Evolutionary conservation across 2,113 vertebrate species (phyloP).

Genomic region (Electrona antarctica): DNA sequence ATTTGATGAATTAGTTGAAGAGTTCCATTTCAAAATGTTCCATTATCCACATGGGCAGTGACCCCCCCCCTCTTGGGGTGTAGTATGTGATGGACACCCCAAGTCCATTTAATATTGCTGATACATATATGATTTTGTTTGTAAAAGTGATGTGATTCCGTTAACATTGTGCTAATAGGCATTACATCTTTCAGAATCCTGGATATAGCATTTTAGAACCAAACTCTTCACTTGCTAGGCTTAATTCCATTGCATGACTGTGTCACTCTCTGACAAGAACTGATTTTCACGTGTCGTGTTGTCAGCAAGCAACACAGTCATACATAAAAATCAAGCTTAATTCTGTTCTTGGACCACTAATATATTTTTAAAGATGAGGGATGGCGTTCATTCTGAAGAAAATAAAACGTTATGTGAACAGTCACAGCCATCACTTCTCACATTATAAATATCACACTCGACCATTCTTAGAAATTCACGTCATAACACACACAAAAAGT

Average conservation of each 20-base stretch:
- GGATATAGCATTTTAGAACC: no score
- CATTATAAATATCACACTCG: neutral
- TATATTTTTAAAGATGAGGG: neutral
- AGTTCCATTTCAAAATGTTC: conserved; percentile 16
- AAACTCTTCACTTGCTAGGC: no score
- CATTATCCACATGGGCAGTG: neutral
- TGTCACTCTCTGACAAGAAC: no score
- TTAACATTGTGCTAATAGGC: no score
- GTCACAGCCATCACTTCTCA: conserved; percentile 13
- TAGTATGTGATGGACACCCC: no score
- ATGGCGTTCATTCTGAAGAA: conserved; percentile 2
- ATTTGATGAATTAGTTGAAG: neutral
- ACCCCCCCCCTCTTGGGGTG: no score
- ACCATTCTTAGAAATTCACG: neutral
- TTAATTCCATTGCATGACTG: no score
- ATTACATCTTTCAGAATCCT: no score
- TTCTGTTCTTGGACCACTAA: conserved; percentile 1
- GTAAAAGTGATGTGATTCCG: neutral
- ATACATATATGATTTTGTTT: neutral
- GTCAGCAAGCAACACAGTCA: no score
- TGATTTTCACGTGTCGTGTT: no score
- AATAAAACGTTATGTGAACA: conserved; percentile 12
- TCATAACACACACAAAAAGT: conserved; percentile 9
- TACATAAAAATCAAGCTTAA: no score
- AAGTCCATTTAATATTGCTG: no score